A percentile compares a stretch with the other conserved stretches of the same genome.
These are phyloP conservation scores for Lycopodina hypogea DNA, from an alignment of 37 sponge, comb jelly and placozoan genomes.

Conservation along the genomic window DNA sequence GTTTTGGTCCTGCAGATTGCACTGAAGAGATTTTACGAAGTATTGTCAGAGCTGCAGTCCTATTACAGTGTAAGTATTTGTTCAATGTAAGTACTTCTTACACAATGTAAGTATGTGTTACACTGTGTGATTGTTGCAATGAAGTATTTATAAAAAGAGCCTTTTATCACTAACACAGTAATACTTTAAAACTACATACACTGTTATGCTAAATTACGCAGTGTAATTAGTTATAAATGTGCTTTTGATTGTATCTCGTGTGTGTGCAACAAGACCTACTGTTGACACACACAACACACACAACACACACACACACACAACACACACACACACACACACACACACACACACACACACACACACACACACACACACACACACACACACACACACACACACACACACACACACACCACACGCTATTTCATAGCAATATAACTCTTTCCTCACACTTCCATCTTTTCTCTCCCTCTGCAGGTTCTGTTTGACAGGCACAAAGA, in stretches of 20 bases:
- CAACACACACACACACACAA: too few species aligned
- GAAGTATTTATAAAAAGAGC: background rate
- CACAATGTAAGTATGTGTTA: background rate
- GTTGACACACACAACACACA: too few species aligned
- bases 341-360: background rate
- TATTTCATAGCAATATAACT: too few species aligned
- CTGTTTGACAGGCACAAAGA: slow-evolving; percentile 58
- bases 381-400: background rate
- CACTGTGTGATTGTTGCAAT: too few species aligned
- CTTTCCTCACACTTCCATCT: too few species aligned
- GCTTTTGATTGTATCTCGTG: too few species aligned
- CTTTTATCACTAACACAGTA: too few species aligned
- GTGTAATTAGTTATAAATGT: too few species aligned
- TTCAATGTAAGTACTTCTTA: background rate
- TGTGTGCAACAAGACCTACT: too few species aligned
- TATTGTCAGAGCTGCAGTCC: slow-evolving; percentile 38
- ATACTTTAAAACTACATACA: too few species aligned
- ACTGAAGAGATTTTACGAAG: slow-evolving; percentile 37
- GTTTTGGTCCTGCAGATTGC: slow-evolving; percentile 10
- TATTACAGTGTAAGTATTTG: slow-evolving; percentile 48
- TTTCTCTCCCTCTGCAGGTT: slow-evolving; percentile 29
- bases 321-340: background rate
- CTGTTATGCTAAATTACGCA: too few species aligned
- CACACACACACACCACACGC: background rate
- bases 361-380: too few species aligned